Conservation (phyloP, 2,113 vertebrate genomes). For the Odocoileus virginianus region DNA sequence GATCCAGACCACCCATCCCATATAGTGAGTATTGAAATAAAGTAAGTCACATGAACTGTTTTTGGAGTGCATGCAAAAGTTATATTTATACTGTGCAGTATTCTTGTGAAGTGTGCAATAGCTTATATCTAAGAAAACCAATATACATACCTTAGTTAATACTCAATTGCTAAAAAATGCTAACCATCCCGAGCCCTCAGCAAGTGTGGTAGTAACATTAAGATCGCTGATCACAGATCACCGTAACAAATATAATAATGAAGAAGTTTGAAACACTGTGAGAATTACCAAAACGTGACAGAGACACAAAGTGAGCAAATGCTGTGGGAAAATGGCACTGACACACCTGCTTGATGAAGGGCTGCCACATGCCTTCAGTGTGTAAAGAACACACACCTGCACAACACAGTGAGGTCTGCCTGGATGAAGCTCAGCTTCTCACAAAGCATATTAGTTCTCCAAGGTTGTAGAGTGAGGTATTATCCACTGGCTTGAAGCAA, state of each 20-base stretch:
- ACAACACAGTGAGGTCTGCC: neutral
- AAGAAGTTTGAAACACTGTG: neutral
- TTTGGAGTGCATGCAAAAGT: neutral
- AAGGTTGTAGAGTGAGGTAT: neutral
- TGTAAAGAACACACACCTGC: neutral
- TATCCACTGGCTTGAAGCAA: neutral
- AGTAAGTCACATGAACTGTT: neutral
- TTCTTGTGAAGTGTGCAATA: neutral
- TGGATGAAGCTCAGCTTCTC: neutral
- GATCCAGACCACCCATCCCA: neutral
- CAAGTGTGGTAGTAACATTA: neutral
- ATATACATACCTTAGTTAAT: neutral
- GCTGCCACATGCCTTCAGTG: neutral
- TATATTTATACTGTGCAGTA: neutral
- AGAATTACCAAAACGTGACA: neutral
- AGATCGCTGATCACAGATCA: neutral
- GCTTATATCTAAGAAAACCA: neutral
- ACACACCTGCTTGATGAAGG: neutral
- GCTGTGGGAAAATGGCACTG: neutral
- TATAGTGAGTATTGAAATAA: neutral
- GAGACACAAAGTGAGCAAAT: neutral
- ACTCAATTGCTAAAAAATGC: neutral
- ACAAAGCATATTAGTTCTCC: neutral
- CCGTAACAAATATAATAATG: neutral
- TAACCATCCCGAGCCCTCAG: neutral